Conservation (phyloP, 2,888 invertebrate genomes). For the Oscheius sp. region DNA sequence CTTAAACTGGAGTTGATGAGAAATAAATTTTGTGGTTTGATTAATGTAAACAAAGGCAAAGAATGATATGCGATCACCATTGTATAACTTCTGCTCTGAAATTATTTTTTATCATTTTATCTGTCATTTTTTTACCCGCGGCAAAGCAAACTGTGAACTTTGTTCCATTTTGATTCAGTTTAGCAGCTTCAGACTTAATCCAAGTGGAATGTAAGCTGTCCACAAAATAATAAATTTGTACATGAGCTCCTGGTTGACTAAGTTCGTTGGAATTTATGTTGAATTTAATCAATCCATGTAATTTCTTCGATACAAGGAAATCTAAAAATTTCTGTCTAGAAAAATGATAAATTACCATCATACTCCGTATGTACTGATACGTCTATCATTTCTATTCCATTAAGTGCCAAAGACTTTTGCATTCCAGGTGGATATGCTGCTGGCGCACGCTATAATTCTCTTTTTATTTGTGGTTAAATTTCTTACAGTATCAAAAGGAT, state of each 20-base stretch:
- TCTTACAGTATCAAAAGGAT: constrained; percentile 1
- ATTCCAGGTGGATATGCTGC: constrained; percentile 5
- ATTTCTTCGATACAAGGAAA: constrained; percentile 2
- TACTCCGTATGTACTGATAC: neutral
- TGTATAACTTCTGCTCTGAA: constrained; percentile 1
- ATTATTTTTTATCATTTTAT: neutral
- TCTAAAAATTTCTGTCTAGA: neutral
- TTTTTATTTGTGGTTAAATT: neutral
- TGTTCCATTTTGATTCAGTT: neutral
- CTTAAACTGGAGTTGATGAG: neutral
- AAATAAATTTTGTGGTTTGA: neutral
- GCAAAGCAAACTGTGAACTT: constrained; percentile 4
- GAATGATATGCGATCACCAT: constrained; percentile 11
- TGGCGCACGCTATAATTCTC: too few species aligned
- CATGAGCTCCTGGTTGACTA: neutral
- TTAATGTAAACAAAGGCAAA: neutral
- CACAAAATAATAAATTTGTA: constrained; percentile 8
- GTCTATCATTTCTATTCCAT: too few species aligned
- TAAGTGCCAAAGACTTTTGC: neutral
- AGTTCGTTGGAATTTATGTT: neutral
- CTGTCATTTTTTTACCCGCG: too few species aligned
- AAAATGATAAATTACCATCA: neutral
- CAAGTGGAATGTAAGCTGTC: constrained; percentile 7
- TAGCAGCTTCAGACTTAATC: neutral
- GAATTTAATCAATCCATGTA: constrained; percentile 5